These are phyloP conservation scores for Antheraea yamamai DNA, from an alignment of 2,888 invertebrate genomes.

Conservation along the genomic window DNA sequence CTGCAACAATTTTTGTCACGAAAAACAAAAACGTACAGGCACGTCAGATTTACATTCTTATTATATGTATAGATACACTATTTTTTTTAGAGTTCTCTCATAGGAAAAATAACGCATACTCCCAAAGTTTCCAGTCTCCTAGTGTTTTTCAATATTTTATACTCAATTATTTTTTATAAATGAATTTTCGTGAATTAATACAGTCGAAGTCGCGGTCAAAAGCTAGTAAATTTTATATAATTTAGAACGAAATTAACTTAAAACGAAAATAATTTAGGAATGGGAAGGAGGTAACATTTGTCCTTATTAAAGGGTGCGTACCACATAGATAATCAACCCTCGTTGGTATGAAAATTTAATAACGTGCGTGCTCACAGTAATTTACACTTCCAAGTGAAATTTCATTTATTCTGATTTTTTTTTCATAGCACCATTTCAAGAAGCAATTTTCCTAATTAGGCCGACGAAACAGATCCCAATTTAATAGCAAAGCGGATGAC, in stretches of 20 bases:
- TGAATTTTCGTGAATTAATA: too few relatives aligned
- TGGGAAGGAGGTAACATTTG: not conserved
- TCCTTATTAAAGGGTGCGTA: constrained; percentile 1
- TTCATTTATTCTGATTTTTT: constrained; percentile 52
- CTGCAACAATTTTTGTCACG: too few relatives aligned
- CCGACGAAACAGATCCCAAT: constrained; percentile 63
- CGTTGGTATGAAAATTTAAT: constrained; percentile 24
- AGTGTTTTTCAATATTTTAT: too few relatives aligned
- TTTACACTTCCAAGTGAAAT: constrained; percentile 41
- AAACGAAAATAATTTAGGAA: not conserved
- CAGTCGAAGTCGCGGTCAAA: too few relatives aligned
- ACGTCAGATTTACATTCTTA: too few relatives aligned
- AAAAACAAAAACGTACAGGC: too few relatives aligned
- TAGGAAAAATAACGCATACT: too few relatives aligned
- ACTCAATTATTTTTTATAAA: too few relatives aligned
- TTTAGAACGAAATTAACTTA: not conserved
- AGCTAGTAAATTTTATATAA: not conserved
- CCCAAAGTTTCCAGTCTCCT: too few relatives aligned
- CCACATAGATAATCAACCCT: not conserved
- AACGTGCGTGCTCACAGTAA: constrained; percentile 31
- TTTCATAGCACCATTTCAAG: constrained; percentile 49
- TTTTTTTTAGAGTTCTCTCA: too few relatives aligned
- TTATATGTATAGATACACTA: too few relatives aligned
- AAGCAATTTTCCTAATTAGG: constrained; percentile 68
- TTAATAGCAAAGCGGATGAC: constrained; percentile 47